phyloP scores from a whole-genome alignment of 2,113 vertebrate genomes.

The Pygoscelis adeliae region DNA sequence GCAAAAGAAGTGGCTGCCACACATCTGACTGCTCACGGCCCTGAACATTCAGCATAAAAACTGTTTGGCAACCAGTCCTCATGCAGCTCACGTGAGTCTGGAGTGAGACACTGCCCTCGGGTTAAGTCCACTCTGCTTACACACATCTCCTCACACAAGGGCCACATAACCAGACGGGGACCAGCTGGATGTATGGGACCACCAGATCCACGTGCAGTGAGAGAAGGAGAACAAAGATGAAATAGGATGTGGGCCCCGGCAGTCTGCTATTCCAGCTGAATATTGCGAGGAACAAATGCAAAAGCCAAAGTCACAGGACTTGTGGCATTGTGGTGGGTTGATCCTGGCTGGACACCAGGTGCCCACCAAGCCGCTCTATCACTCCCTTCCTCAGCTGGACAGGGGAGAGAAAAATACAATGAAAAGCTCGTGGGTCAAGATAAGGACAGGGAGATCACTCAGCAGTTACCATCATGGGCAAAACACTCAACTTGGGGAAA shows the following conservation, averaged over 20 bases:
- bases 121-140: neutral
- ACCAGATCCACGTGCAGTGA: neutral
- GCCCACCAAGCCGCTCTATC: rapidly evolving
- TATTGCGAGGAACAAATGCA: neutral
- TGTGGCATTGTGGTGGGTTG: neutral
- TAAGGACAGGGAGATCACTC: neutral
- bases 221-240: neutral
- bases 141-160: neutral
- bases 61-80: neutral
- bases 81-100: neutral
- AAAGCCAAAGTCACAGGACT: neutral
- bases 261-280: neutral
- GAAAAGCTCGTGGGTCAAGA: neutral
- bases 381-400: neutral
- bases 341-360: neutral
- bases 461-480: rapidly evolving
- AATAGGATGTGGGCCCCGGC: neutral
- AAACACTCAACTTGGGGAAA: neutral
- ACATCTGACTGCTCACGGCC: rapidly evolving
- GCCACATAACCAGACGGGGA: neutral
- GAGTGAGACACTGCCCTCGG: rapidly evolving
- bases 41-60: neutral
- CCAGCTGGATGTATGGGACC: neutral
- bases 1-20: neutral
- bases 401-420: neutral